These are phyloP conservation scores for Etheostoma spectabile DNA, from an alignment of 2,113 vertebrate species.

Conservation along the genomic window DNA sequence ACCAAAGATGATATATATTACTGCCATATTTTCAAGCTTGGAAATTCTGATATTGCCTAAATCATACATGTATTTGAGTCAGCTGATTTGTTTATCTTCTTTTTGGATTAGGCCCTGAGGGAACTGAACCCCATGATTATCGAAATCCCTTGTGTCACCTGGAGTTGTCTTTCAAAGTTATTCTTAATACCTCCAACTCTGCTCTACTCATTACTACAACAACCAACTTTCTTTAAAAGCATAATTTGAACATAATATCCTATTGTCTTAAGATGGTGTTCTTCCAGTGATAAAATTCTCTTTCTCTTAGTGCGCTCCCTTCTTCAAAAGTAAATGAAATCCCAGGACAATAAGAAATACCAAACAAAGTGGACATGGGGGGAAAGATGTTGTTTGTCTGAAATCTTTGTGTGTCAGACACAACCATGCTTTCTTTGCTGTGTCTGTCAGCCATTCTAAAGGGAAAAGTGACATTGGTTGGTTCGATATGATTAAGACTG, in stretches of 20 bases:
- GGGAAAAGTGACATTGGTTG: conserved; percentile 86
- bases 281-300: conserved; percentile 71
- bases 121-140: conserved; percentile 76
- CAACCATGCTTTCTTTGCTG: conserved; percentile 74
- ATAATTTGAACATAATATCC: conserved; percentile 70
- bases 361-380: conserved; percentile 74
- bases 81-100: conserved; percentile 81
- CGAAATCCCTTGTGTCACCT: conserved; percentile 77
- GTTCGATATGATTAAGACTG: conserved; percentile 83
- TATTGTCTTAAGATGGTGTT: conserved; percentile 74
- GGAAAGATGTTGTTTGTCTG: conserved; percentile 66
- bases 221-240: conserved; percentile 74
- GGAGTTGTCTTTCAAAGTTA: conserved; percentile 80
- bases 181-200: conserved; percentile 72
- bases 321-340: conserved; percentile 76
- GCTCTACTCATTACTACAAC: conserved; percentile 76
- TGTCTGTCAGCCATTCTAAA: conserved; percentile 77
- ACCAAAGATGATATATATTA: conserved; percentile 2
- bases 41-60: conserved; percentile 52
- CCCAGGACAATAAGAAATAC: conserved; percentile 75
- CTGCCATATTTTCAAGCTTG: conserved; percentile 33
- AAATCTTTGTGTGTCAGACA: conserved; percentile 80
- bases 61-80: conserved; percentile 72
- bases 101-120: conserved; percentile 78
- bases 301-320: conserved; percentile 64